A percentile compares a stretch with the other conserved stretches of the same genome.
These are phyloP conservation scores for Semotilus atromaculatus DNA, from an alignment of 2,797 vertebrate genomes.

Conservation along the genomic window DNA sequence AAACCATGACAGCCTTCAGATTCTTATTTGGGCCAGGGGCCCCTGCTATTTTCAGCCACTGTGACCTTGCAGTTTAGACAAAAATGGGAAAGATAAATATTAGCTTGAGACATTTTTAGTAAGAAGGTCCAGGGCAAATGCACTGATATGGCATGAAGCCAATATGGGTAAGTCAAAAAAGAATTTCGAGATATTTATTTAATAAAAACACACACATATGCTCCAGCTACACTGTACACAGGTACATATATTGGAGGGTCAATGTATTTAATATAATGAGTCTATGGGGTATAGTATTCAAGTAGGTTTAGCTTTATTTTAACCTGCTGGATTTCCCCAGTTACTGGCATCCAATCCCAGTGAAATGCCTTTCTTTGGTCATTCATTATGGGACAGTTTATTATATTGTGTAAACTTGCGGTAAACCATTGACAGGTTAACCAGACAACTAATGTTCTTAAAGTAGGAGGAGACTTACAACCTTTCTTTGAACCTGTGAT, in stretches of 20 bases:
- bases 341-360: neutral
- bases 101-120: conserved; percentile 58
- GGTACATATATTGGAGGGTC: no score
- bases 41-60: conserved; percentile 74
- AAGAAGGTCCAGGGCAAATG: neutral
- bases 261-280: neutral
- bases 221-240: neutral
- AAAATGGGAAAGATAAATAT: conserved; percentile 67
- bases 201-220: neutral
- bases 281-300: conserved; percentile 16
- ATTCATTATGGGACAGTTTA: conserved; percentile 44
- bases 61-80: conserved; percentile 50
- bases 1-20: conserved; percentile 1
- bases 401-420: conserved; percentile 61
- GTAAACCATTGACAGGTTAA: conserved; percentile 72
- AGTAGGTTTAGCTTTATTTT: conserved; percentile 8
- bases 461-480: conserved; percentile 48
- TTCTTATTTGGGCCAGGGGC: conserved; percentile 35
- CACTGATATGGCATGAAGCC: neutral
- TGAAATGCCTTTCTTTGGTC: conserved; percentile 8
- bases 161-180: neutral
- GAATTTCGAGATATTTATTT: neutral
- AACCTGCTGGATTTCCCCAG: neutral
- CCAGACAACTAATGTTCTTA: conserved; percentile 62
- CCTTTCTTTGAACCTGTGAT: conserved; percentile 58